phyloP scores from a whole-genome alignment of 2,888 invertebrate genomes.

The Oscheius onirici region DNA sequence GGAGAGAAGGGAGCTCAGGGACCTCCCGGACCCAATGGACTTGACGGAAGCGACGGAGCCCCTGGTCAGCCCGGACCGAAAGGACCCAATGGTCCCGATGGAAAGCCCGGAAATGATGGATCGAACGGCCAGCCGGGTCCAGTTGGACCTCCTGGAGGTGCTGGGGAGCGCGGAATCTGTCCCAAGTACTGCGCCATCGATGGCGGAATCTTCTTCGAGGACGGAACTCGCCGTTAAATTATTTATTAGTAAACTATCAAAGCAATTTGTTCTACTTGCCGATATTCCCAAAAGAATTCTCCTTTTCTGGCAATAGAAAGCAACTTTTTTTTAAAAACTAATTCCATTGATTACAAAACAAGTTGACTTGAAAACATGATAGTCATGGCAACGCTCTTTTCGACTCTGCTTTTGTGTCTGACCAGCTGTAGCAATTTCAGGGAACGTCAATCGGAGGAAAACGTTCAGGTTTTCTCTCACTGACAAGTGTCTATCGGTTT shows the following conservation, averaged over 20 bases:
- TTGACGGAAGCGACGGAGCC: slow-evolving; percentile 52
- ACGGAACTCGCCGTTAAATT: slow-evolving; percentile 42
- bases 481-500: background rate
- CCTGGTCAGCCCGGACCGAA: slow-evolving; percentile 45
- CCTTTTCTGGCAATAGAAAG: too few species aligned
- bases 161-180: slow-evolving; percentile 53
- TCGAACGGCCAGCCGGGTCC: slow-evolving; percentile 29
- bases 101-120: slow-evolving; percentile 33
- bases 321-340: too few species aligned
- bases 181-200: slow-evolving; percentile 37
- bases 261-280: too few species aligned
- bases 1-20: slow-evolving; percentile 45
- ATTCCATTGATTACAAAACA: too few species aligned
- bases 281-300: too few species aligned
- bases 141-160: slow-evolving; percentile 43
- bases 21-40: slow-evolving; percentile 54
- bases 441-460: background rate
- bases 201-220: slow-evolving; percentile 53
- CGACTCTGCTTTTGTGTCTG: too few species aligned
- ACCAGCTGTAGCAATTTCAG: background rate
- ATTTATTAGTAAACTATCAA: slow-evolving; percentile 20
- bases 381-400: background rate
- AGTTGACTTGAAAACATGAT: too few species aligned
- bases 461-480: background rate
- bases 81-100: slow-evolving; percentile 17